Percentiles rank a stretch among this genome's conserved stretches.
These are phyloP conservation scores for Noctua janthe DNA, from an alignment of 2,888 invertebrate genomes.

Conservation along the genomic window DNA sequence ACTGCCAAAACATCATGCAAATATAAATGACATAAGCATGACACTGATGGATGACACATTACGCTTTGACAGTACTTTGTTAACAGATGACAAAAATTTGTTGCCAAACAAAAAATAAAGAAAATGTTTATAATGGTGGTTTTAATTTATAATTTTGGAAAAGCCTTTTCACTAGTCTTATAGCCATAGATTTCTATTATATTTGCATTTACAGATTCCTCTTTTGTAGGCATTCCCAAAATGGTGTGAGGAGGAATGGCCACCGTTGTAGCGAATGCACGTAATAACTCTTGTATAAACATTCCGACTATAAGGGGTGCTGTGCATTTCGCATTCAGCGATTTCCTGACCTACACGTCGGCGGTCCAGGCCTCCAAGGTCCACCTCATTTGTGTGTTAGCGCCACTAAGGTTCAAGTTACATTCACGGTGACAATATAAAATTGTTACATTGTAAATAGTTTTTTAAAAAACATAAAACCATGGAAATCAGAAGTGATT, in stretches of 20 bases:
- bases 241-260: neutral
- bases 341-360: neutral
- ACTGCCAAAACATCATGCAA: conserved; percentile 61
- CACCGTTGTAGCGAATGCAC: neutral
- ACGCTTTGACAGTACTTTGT: conserved; percentile 23
- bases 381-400: neutral
- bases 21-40: conserved; percentile 46
- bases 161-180: neutral
- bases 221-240: neutral
- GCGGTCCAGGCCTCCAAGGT: neutral
- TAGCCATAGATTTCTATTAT: neutral
- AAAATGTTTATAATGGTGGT: neutral
- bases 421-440: neutral
- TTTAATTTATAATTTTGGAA: neutral
- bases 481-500: conserved; percentile 28
- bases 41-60: conserved; percentile 47
- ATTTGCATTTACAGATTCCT: neutral
- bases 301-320: neutral
- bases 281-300: neutral
- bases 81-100: conserved; percentile 5
- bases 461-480: conserved; percentile 3
- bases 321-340: neutral
- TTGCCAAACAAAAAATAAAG: neutral
- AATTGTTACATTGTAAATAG: neutral
- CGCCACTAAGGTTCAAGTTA: neutral